Evolutionary conservation across 2,888 invertebrate species (phyloP).

Genomic region (Nymphalis polychloros): DNA sequence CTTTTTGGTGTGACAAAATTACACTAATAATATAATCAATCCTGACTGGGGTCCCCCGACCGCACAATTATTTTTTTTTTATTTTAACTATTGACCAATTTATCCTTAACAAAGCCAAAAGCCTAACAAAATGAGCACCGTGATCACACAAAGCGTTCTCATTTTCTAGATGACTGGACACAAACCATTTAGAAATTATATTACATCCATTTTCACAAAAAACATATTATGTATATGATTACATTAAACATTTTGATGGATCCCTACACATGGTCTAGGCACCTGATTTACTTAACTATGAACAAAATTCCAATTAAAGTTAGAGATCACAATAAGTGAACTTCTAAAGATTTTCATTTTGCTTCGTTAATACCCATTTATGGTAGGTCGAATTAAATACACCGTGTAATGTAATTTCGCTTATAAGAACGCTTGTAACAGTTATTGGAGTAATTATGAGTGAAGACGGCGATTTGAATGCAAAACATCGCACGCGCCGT

Average conservation of each 20-base stretch:
- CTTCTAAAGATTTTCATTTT: no score
- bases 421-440: constrained; percentile 44
- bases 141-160: constrained; percentile 8
- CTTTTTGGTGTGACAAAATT: no score
- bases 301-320: background rate
- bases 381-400: constrained; percentile 7
- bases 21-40: no score
- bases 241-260: background rate
- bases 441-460: constrained; percentile 49
- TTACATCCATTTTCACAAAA: background rate
- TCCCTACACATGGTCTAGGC: background rate
- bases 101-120: no score
- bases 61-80: no score
- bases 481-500: constrained; percentile 72
- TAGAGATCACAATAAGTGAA: no score
- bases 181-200: constrained; percentile 5
- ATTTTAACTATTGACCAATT: no score
- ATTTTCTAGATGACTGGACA: constrained; percentile 11
- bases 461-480: constrained; percentile 61
- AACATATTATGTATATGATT: background rate
- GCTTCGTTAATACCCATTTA: background rate
- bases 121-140: background rate
- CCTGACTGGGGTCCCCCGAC: no score
- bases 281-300: background rate
- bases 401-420: constrained; percentile 17